These are phyloP conservation scores for Drosophila merina DNA, from an alignment of 2,888 invertebrate genomes.

Conservation along the genomic window DNA sequence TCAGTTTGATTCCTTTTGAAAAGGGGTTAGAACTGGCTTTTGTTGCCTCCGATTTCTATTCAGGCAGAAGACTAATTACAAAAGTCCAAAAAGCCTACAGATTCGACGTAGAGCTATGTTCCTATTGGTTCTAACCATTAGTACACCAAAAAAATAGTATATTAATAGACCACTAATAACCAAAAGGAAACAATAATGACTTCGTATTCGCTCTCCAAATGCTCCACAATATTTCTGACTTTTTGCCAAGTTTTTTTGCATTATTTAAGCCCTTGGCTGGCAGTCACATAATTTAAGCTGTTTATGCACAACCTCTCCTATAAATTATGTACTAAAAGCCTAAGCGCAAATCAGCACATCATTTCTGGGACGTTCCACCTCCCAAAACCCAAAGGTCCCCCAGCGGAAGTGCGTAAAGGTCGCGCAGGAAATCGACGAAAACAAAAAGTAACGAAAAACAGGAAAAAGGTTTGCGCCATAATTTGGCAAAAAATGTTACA, in stretches of 20 bases:
- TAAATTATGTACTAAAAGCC: conserved; percentile 77
- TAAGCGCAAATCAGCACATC: conserved; percentile 69
- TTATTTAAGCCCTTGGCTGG: conserved; percentile 37
- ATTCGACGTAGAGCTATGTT: not conserved
- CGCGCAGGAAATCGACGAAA: conserved; percentile 57
- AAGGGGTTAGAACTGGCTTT: conserved; percentile 24
- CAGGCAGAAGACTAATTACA: conserved; percentile 23
- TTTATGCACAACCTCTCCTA: conserved; percentile 65
- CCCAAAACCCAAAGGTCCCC: conserved; percentile 26
- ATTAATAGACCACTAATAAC: not conserved
- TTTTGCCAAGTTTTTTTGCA: conserved; percentile 9
- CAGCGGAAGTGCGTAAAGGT: conserved; percentile 68
- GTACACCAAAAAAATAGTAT: not conserved
- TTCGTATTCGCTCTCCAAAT: not conserved
- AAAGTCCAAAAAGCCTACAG: not conserved
- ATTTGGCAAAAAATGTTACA: conserved; percentile 61
- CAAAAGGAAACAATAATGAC: not conserved
- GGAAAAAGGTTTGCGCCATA: conserved; percentile 48
- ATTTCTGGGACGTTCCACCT: conserved; percentile 49
- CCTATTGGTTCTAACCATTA: not conserved
- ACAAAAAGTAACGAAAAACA: conserved; percentile 38
- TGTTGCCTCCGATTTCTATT: conserved; percentile 26
- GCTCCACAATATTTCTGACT: conserved; percentile 9
- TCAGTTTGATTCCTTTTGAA: conserved; percentile 15
- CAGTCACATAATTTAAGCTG: conserved; percentile 69